Conservation (phyloP, 2,113 vertebrate species). For the Raphicerus campestris region DNA sequence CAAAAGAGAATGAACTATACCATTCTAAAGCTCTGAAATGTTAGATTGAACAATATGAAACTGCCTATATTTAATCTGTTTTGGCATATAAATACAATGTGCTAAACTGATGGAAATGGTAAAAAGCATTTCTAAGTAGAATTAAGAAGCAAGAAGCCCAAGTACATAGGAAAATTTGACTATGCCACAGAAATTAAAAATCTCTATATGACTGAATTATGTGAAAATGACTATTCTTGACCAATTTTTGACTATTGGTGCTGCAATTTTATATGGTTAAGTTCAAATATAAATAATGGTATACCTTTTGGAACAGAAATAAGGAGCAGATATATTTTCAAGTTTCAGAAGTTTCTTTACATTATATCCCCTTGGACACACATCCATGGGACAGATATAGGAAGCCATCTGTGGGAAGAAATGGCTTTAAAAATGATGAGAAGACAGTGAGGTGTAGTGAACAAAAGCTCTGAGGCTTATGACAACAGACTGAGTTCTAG, state of each 20-base stretch:
- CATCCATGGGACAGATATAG: neutral
- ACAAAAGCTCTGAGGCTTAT: neutral
- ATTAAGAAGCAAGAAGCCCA: neutral
- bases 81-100: neutral
- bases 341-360: neutral
- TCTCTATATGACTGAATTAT: neutral
- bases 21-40: neutral
- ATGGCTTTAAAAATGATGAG: neutral
- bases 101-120: neutral
- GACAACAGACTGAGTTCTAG: neutral
- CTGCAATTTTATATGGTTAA: neutral
- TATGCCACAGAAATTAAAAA: neutral
- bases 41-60: neutral
- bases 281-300: neutral
- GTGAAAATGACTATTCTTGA: neutral
- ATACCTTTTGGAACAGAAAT: neutral
- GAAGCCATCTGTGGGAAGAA: neutral
- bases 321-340: neutral
- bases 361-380: neutral
- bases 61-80: neutral
- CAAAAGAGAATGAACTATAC: neutral
- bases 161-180: neutral
- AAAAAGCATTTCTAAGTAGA: neutral
- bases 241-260: neutral
- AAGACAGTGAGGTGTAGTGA: neutral